phyloP scores from a whole-genome alignment of 2,113 vertebrate genomes.

The Sciurus niger region DNA sequence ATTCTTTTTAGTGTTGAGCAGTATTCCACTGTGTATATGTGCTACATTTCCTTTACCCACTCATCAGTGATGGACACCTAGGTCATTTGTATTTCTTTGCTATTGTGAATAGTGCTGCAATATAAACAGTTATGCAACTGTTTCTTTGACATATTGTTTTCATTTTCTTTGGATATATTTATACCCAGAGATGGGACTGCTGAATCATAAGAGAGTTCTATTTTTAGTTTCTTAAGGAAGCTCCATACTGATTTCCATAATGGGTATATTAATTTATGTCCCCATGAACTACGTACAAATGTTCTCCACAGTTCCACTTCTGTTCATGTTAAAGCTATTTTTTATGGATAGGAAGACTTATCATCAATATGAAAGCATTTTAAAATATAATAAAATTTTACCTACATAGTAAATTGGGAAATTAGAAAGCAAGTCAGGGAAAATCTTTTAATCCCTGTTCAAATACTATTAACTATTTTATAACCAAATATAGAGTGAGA shows the following conservation, averaged over 20 bases:
- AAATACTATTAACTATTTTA: neutral
- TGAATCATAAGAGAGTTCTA: too few species aligned
- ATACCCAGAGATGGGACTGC: neutral
- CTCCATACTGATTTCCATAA: too few species aligned
- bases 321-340: neutral
- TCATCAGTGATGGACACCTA: too few species aligned
- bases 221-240: too few species aligned
- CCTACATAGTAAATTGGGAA: neutral
- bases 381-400: constrained; percentile 22
- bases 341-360: neutral
- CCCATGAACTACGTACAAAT: too few species aligned
- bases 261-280: too few species aligned
- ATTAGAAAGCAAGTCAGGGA: neutral
- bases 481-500: neutral
- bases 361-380: neutral
- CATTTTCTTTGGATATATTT: neutral
- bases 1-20: too few species aligned
- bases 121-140: neutral
- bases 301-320: too few species aligned
- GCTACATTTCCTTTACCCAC: neutral
- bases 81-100: too few species aligned
- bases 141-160: neutral
- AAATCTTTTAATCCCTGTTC: neutral
- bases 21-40: neutral
- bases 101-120: too few species aligned